Base-by-base conservation (phyloP, 1,140 invertebrate species). In the Scaptomyza pallida region DNA sequence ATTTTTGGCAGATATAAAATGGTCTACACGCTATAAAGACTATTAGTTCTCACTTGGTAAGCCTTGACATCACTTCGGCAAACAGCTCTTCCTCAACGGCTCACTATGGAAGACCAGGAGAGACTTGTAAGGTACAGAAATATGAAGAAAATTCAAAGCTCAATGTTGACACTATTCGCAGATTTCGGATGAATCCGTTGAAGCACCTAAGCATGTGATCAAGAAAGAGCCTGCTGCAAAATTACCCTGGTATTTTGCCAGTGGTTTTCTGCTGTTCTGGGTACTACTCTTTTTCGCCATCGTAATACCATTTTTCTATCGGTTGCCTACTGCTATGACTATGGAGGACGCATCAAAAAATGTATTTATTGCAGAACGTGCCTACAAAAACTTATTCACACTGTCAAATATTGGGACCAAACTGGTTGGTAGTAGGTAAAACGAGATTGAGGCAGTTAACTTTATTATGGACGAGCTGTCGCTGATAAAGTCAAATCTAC, bases 351-450 rank as follows among this genome's bases (percentile, higher is more conserved):
- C 16, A 2, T 43, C 59, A 2, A 64, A 65, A 10, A 72, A 75
- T 9, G 44, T 68, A 21, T 91, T 91, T 44, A 78, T 91, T 60
- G 75, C 75, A 0, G 88, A 91, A 55, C 75, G 85, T 19, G 88
- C 90, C 0, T 64, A 85, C 50, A 54, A 70, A 13, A 61, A 94
- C 74, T 91, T 96, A 12, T 86, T 93, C 15, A 93, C 95, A 74
- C 92, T 96, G 56, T 95, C 94, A 2, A 92, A 92, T 17, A 93
- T 96, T 57, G 95, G 95, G 0, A 95, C 95, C 3, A 92, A 95
- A 82, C 92, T 94, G 12, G 92, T 93, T 5, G 94, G 94, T 13
- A 94, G 94, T 75, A 92, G 92, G 56, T 94, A 93, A 62, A 95
- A 95, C 89, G 94, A 95, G 92, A 92, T 65, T 26, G 61, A 64